Conservation (phyloP, 1,140 invertebrate species). For the Caligus rogercresseyi region DNA sequence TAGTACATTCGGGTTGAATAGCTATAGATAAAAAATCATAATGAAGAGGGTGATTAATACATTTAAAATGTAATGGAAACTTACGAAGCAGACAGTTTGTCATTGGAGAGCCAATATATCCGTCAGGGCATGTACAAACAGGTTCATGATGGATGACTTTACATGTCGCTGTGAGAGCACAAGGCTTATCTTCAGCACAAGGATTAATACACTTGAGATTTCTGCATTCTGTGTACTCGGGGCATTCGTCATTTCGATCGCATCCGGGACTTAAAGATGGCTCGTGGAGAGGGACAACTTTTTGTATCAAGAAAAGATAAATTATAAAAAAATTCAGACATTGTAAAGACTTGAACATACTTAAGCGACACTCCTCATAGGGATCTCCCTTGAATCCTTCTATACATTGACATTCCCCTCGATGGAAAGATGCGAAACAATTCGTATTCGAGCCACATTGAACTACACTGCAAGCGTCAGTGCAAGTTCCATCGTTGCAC, state of each 20-base stretch:
- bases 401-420: slow-evolving; percentile 49
- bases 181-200: slow-evolving; percentile 35
- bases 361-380: background rate
- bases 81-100: slow-evolving; percentile 34
- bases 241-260: slow-evolving; percentile 54
- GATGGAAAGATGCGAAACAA: slow-evolving; percentile 26
- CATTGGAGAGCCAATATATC: slow-evolving; percentile 40
- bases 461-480: background rate
- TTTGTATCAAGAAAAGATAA: slow-evolving; percentile 34
- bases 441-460: slow-evolving; percentile 26
- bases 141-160: slow-evolving; percentile 45
- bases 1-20: slow-evolving; percentile 46
- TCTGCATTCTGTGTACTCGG: slow-evolving; percentile 48
- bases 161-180: slow-evolving; percentile 51
- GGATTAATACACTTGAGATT: slow-evolving; percentile 53
- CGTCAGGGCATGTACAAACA: slow-evolving; percentile 45
- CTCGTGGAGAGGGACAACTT: slow-evolving; percentile 30
- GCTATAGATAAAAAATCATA: background rate
- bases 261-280: slow-evolving; percentile 38
- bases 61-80: background rate
- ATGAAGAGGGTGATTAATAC: slow-evolving; percentile 35
- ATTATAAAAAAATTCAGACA: background rate
- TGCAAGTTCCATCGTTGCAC: background rate
- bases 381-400: slow-evolving; percentile 22
- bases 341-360: too few species aligned